phyloP scores from a whole-genome alignment of 2,888 invertebrate species.

The Conus canariensis region DNA sequence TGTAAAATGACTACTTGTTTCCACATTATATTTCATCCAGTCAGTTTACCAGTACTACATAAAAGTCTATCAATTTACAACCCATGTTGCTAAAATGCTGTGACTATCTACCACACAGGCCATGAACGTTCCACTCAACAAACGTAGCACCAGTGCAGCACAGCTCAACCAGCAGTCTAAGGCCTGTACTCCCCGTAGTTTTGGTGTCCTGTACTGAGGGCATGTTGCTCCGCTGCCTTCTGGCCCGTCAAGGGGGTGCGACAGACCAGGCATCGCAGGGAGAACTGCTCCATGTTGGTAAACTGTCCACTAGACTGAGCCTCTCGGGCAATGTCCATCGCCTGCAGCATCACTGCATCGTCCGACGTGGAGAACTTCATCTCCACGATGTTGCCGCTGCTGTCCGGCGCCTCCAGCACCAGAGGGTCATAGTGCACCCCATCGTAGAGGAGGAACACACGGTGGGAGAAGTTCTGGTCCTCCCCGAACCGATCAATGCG shows the following conservation, averaged over 20 bases:
- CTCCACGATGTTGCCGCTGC: slow-evolving; percentile 79
- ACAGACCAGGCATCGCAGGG: slow-evolving; percentile 91
- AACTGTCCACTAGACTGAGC: slow-evolving; percentile 93
- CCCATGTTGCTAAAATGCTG: too few relatives aligned
- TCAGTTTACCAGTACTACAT: too few relatives aligned
- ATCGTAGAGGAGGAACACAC: slow-evolving; percentile 94
- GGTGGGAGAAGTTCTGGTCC: slow-evolving; percentile 89
- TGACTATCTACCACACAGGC: too few relatives aligned
- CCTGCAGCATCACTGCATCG: slow-evolving; percentile 86
- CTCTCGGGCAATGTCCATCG: slow-evolving; percentile 91
- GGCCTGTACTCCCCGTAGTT: slow-evolving; percentile 79
- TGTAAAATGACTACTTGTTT: too few relatives aligned
- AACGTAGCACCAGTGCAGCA: background rate
- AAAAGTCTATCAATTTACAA: too few relatives aligned
- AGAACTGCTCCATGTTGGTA: slow-evolving; percentile 93
- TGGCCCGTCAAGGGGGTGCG: slow-evolving; percentile 88
- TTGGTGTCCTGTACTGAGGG: slow-evolving; percentile 88
- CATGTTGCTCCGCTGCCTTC: slow-evolving; percentile 90
- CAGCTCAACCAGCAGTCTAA: background rate
- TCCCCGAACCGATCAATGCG: slow-evolving; percentile 95
- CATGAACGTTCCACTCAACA: too few relatives aligned
- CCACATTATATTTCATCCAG: too few relatives aligned
- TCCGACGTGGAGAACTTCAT: slow-evolving; percentile 91
- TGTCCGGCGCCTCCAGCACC: slow-evolving; percentile 86
- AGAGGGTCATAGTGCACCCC: slow-evolving; percentile 98